phyloP scores from a whole-genome alignment of 1,140 invertebrate species.

The Rhyacophila brunnea region DNA sequence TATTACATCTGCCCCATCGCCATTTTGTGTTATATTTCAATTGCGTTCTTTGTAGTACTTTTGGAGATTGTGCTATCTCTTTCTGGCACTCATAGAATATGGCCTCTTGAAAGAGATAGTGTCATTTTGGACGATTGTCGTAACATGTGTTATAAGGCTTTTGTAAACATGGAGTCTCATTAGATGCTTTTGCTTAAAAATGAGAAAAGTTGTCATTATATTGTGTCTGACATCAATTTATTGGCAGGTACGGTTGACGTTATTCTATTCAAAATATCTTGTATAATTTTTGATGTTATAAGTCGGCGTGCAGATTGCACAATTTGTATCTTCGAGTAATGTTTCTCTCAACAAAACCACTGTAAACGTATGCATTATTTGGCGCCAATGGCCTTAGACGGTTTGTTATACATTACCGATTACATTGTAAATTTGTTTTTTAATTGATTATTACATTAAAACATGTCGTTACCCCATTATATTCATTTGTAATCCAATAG shows the following conservation, averaged over 20 bases:
- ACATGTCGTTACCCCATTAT: too few species aligned
- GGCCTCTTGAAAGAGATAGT: constrained; percentile 5
- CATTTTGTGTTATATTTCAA: constrained; percentile 29
- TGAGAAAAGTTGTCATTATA: constrained; percentile 12
- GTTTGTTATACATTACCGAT: neutral
- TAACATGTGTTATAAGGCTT: constrained; percentile 18
- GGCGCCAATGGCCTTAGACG: constrained; percentile 20
- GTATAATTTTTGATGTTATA: neutral
- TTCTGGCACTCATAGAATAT: neutral
- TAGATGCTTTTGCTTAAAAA: constrained; percentile 18
- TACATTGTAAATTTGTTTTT: neutral
- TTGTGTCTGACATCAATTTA: constrained; percentile 10
- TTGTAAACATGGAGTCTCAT: constrained; percentile 31
- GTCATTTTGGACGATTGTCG: neutral
- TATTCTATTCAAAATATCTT: neutral
- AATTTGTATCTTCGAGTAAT: constrained; percentile 5
- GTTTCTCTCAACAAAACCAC: constrained; percentile 19
- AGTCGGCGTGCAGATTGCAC: neutral
- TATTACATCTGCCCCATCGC: constrained; percentile 32
- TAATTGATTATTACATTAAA: too few species aligned
- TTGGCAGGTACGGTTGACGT: constrained; percentile 7
- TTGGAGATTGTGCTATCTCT: constrained; percentile 6
- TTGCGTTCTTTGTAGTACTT: constrained; percentile 10
- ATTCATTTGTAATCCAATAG: too few species aligned
- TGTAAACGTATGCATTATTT: constrained; percentile 32